Conservation (phyloP, 2,888 invertebrate species). For the Bellardia pandia region DNA sequence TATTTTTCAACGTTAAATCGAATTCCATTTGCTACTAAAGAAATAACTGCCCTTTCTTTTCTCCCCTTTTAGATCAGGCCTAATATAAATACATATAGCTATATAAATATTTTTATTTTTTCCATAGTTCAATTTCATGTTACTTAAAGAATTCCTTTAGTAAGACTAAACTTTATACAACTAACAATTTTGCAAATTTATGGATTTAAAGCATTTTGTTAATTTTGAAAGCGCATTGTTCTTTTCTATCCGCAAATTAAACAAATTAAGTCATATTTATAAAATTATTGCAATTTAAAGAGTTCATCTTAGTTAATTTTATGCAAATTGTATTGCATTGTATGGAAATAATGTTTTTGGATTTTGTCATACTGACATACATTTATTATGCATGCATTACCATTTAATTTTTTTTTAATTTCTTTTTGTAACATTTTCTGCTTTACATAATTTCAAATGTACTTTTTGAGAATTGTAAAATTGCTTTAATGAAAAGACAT, state of each 20-base stretch:
- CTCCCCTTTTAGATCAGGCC: no score
- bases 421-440: slow-evolving; percentile 36
- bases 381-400: slow-evolving; percentile 37
- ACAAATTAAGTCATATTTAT: slow-evolving; percentile 3
- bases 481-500: slow-evolving; percentile 55
- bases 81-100: neutral
- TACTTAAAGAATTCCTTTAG: slow-evolving; percentile 17
- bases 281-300: slow-evolving; percentile 30
- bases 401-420: neutral
- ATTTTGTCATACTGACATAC: slow-evolving; percentile 36
- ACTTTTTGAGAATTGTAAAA: slow-evolving; percentile 57
- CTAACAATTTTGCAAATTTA: slow-evolving; percentile 5
- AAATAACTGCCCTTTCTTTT: no score
- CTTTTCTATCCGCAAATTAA: slow-evolving; percentile 12
- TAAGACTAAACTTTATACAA: slow-evolving; percentile 8
- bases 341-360: slow-evolving; percentile 15
- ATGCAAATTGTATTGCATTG: slow-evolving; percentile 35
- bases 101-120: neutral
- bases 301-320: slow-evolving; percentile 19
- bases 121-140: neutral
- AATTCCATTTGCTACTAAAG: no score
- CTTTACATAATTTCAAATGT: slow-evolving; percentile 59
- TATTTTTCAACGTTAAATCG: no score
- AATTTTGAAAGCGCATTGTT: slow-evolving; percentile 4
- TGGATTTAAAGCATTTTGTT: slow-evolving; percentile 12